Base-by-base conservation (phyloP, 2,113 vertebrate genomes). In the Heliornis fulica region DNA sequence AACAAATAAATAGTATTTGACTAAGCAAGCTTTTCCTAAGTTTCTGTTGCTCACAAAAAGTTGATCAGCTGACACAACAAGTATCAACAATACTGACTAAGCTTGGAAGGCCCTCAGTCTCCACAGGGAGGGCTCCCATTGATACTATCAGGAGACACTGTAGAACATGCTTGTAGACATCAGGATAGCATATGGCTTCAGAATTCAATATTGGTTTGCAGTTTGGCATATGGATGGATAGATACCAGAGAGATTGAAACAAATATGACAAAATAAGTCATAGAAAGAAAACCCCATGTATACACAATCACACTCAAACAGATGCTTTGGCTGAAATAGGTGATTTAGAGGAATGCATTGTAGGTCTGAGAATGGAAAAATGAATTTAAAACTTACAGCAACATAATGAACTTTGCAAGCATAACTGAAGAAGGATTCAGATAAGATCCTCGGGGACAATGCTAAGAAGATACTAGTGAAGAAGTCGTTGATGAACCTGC, bases 271-370 rank as follows among this genome's bases (percentile, higher is more conserved):
- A 80, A 68, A 60, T 87, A 92, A 94, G 85, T 93, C 80, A 65
- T 76, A 92, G 74, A 79, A 60, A 93, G 75, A 75, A 81, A 93
- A 82, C 76, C 13, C 50, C 32, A 9, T 43, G 51, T 51, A 84
- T n/a, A 89, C 83, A 65, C 71, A 96, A 63, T 95, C 96, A 84
- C 95, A 97, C 93, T 89, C 1, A 3, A 86, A 91, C 98, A 98
- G 98, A 97, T 98, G 97, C 97, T 94, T 97, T 97, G 96, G 96
- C 95, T 97, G 91, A 86, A 94, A 96, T 85, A 96, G 97, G 96
- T 97, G 94, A 96, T 98, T 97, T 95, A 93, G 91, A 96, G 95
- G 90, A 98, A 95, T 57, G 84, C 17, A 8, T 68, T 22, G 23
- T 59, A 88, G 83, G 92, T 64, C 87, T 92, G 95, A 97, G 87